Base-by-base conservation (phyloP, 2,113 vertebrate species). In the Taxidea taxus region DNA sequence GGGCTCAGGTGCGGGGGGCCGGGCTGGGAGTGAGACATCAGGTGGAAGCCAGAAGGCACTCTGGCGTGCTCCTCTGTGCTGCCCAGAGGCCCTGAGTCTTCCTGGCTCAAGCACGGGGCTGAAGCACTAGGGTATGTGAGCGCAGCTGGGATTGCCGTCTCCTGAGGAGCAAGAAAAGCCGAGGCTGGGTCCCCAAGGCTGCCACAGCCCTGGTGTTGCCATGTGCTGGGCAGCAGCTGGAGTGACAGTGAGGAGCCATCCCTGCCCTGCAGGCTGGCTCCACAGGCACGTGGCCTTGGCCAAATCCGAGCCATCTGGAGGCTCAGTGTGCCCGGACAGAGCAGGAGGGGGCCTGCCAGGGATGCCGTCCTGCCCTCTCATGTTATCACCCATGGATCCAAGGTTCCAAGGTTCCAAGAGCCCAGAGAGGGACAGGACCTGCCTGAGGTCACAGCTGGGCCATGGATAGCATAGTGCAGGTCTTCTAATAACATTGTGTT, bases 221-320 rank as follows among this genome's bases (percentile, higher is more conserved):
- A 66, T 51, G 21, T 58, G 23, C 13, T 4, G 16, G 80, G 80
- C 54, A 75, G 91, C 42, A 11, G 31, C 18, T 6, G 34, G 16
- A 1, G 20, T 42, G 20, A 31, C 6, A 0, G 42, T 34, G 34
- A 16, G 39, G 39, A 60, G 6, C 1, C 5, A 23, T 66, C 27
- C 37, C 4, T 1, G 4, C 29, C 47, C 56, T 31, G 31, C 4
- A 25, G 16, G 25, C 25, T 1, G 12, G 31, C 12, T 62, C 16
- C 15, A 1, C 0, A 0, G 13, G 2, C 34, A 31, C 27, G 49
- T 2, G 31, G 58, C 72, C 39, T 27, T 21, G 47, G 8, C 18
- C 1, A 7, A 4, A 1, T 58, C 70, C 1, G 0, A 27, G 25
- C 7, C 18, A 4, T 37, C 49, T 8, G 2, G 68, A 37, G 31